Conservation (phyloP, 2,888 invertebrate species). For the Apomyelois bistriatella region DNA sequence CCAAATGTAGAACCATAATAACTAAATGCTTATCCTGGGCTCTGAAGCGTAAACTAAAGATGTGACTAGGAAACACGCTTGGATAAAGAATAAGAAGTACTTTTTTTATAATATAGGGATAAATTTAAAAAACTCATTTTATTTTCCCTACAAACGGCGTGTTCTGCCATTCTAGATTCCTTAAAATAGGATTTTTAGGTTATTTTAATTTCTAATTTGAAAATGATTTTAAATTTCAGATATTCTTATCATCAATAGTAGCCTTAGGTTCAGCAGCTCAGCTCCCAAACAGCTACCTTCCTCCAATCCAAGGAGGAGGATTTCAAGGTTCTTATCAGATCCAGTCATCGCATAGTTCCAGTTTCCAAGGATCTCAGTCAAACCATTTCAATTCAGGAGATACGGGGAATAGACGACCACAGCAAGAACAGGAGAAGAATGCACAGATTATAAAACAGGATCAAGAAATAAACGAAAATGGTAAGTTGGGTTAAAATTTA, state of each 20-base stretch:
- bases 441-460: slow-evolving; percentile 53
- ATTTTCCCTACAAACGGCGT: no score
- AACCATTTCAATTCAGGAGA: slow-evolving; percentile 20
- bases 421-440: slow-evolving; percentile 52
- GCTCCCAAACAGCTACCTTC: slow-evolving; percentile 49
- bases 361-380: slow-evolving; percentile 9
- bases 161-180: no score
- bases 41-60: no score
- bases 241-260: slow-evolving; percentile 38
- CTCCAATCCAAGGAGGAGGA: slow-evolving; percentile 34
- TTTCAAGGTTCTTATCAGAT: slow-evolving; percentile 9
- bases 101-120: no score
- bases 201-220: no score
- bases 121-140: no score
- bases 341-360: slow-evolving; percentile 20
- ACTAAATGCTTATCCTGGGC: no score
- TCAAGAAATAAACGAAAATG: slow-evolving; percentile 50
- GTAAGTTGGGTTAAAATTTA: slow-evolving; percentile 32
- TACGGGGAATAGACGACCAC: slow-evolving; percentile 42
- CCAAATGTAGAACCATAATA: no score
- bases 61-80: no score
- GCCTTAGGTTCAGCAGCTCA: slow-evolving; percentile 45
- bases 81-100: no score
- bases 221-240: slow-evolving; percentile 30
- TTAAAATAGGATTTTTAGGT: no score